Evolutionary conservation across 2,797 vertebrate genomes (phyloP), one percentile per base, ranked within the genome.

Genomic region (Loris lydekkerianus): DNA sequence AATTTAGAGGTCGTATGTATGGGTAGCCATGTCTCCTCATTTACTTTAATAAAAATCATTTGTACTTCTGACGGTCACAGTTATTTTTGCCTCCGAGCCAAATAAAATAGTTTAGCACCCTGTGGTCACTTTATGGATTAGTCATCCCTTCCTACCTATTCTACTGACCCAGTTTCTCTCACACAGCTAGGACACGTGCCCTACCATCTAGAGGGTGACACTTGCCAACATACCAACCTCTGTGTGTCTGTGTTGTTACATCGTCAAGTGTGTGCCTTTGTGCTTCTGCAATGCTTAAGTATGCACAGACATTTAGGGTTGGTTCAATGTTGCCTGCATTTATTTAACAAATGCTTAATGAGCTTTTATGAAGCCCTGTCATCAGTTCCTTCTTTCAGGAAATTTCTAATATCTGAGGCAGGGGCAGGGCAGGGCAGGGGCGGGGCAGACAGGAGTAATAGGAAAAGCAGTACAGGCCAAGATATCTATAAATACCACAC

Each of bases 41-140:
- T 97, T 94, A 69, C 73, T 93, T 95, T 78, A 80, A 96, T 95
- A 92, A 97, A 93, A 89, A 89, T 94, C 90, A 84, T 91, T 40
- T 95, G 56, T 58, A 53, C 37, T 43, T 96, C 76, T 0, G 0
- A 77, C n/a, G 80, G 9, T 60, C 75, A n/a, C 11, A 43, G 56
- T 92, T 94, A 81, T 80, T 95, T 93, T 96, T 97, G 70, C 89
- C 82, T 91, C 46, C 61, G 75, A 88, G 78, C 29, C 88, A 96
- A 92, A 94, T 46, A 94, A 86, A 95, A 80, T 84, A 91, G 86
- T 63, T 53, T 69, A 72, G 56, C 21, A 88, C 70, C 20, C 34
- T 40, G 29, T 85, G 80, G 92, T 85, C 89, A 83, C 25, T 93
- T 53, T 6, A 40, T 4, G 3, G 20, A 69, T 89, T n/a, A 86